Conservation (phyloP, 2,888 invertebrate genomes). For the Crioceris asparagi region DNA sequence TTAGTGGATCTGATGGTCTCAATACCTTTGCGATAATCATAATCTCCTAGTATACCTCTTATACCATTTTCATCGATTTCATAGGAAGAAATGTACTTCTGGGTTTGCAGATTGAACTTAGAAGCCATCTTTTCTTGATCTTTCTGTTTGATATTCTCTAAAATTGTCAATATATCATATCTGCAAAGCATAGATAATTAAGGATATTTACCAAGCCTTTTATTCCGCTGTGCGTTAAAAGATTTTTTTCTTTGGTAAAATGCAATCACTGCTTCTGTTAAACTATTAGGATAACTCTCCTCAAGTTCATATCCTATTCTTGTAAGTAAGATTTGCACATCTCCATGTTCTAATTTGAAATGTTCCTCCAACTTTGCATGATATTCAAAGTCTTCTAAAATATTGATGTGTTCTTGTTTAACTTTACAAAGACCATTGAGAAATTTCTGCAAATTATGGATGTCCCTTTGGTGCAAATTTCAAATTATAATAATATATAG, state of each 20-base stretch:
- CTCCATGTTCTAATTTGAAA: not conserved
- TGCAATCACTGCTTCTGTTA: not conserved
- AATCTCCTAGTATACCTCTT: too few species aligned
- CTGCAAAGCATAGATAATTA: not conserved
- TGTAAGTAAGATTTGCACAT: not conserved
- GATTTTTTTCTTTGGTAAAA: slow-evolving; percentile 1
- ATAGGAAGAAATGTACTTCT: not conserved
- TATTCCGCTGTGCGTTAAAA: not conserved
- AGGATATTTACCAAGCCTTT: not conserved
- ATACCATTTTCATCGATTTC: not conserved
- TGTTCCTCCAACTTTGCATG: not conserved
- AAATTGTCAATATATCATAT: not conserved
- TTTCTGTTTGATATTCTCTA: not conserved
- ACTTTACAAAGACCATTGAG: not conserved
- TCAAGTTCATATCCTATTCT: not conserved
- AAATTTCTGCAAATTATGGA: not conserved
- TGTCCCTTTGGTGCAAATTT: not conserved
- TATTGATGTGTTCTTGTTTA: not conserved
- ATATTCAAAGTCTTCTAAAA: not conserved
- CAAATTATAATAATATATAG: not conserved
- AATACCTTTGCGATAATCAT: too few species aligned
- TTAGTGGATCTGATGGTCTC: too few species aligned
- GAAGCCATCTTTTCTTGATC: not conserved
- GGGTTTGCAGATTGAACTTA: not conserved
- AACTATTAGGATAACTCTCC: not conserved